Percentiles rank a stretch among this genome's conserved stretches.
phyloP scores from a whole-genome alignment of 2,113 vertebrate species.

The Ivindomyrus marchei region DNA sequence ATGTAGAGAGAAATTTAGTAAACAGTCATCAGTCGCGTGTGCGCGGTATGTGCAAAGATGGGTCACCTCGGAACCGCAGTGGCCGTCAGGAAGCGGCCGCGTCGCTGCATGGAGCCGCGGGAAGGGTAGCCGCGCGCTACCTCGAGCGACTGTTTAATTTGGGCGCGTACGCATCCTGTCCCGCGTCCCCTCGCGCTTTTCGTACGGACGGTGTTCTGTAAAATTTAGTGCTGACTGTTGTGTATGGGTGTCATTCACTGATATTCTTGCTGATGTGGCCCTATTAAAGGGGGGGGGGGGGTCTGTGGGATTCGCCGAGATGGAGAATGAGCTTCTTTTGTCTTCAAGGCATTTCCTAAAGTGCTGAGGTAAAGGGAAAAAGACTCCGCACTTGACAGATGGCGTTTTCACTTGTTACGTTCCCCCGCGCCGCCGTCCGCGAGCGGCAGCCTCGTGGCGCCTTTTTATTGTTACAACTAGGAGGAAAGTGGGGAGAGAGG shows the following conservation, averaged over 20 bases:
- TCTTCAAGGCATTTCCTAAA: slow-evolving; percentile 66
- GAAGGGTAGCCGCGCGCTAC: neutral
- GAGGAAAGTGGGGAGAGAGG: neutral
- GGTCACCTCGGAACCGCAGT: neutral
- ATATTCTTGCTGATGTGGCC: slow-evolving; percentile 61
- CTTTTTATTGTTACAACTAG: neutral
- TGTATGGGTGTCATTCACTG: slow-evolving; percentile 65
- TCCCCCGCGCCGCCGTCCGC: slow-evolving; percentile 25
- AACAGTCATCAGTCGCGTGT: neutral
- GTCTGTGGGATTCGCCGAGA: slow-evolving; percentile 53
- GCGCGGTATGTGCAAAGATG: neutral
- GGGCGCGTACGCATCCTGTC: neutral
- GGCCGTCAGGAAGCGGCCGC: neutral
- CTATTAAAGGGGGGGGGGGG: slow-evolving; percentile 51
- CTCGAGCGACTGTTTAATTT: neutral
- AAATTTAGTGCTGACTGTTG: slow-evolving; percentile 66
- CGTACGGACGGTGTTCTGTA: slow-evolving; percentile 43
- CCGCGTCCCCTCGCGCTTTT: slow-evolving; percentile 34
- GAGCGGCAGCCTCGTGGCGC: neutral
- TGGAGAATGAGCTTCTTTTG: slow-evolving; percentile 63
- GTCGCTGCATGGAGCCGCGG: neutral
- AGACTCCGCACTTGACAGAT: slow-evolving; percentile 61
- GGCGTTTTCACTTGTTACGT: slow-evolving; percentile 68
- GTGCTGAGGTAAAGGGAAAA: slow-evolving; percentile 62
- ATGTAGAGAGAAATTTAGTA: neutral